phyloP scores from a whole-genome alignment of 2,888 invertebrate genomes.

The Lathronympha strigana region DNA sequence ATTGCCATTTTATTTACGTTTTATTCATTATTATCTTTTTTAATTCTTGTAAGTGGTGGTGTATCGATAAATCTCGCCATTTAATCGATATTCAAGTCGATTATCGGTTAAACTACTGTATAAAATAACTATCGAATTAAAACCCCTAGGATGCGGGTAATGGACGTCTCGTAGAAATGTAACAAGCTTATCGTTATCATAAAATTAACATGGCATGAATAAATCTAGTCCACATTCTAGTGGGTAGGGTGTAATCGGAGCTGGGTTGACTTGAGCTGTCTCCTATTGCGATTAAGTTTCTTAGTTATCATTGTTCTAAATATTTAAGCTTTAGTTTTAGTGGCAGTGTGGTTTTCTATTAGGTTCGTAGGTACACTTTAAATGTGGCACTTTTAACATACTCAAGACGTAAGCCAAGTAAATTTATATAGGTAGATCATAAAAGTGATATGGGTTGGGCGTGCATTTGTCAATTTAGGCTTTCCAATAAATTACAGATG shows the following conservation, averaged over 20 bases:
- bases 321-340: background rate
- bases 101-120: conserved; percentile 9
- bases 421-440: too few relatives aligned
- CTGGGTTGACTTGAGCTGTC: conserved; percentile 2
- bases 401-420: too few relatives aligned
- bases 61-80: conserved; percentile 14
- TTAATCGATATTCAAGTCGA: conserved; percentile 15
- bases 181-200: conserved; percentile 56
- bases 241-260: conserved; percentile 3
- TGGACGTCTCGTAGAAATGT: conserved; percentile 55
- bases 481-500: too few relatives aligned
- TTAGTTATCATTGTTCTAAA: conserved; percentile 6
- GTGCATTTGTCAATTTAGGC: too few relatives aligned
- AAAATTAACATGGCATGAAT: conserved; percentile 58
- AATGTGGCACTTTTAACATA: too few relatives aligned
- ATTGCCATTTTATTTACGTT: background rate
- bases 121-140: conserved; percentile 42
- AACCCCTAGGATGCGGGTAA: conserved; percentile 56
- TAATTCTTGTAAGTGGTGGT: background rate
- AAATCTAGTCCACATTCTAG: conserved; percentile 57
- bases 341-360: background rate
- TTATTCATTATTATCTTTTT: conserved; percentile 1
- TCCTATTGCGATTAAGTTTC: background rate
- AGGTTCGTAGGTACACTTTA: too few relatives aligned
- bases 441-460: too few relatives aligned